phyloP scores from a whole-genome alignment of 2,113 vertebrate species.

The Tupaia chinensis region DNA sequence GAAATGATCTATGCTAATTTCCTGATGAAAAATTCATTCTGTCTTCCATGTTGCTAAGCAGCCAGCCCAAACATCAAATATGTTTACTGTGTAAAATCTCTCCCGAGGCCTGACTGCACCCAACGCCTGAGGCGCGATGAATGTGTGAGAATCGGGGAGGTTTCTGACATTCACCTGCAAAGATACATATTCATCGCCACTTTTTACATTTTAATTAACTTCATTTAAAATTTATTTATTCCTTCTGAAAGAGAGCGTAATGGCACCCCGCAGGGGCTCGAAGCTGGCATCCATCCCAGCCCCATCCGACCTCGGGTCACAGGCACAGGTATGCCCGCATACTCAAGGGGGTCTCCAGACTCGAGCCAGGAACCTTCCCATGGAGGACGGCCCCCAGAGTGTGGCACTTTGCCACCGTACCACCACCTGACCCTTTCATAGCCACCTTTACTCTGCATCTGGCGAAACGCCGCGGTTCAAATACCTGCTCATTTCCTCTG shows the following conservation, averaged over 20 bases:
- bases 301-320: no score
- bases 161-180: neutral
- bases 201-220: no score
- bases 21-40: conserved; percentile 71
- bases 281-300: no score
- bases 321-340: no score
- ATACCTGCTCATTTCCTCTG: neutral
- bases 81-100: conserved; percentile 70
- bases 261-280: no score
- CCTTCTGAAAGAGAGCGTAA: no score
- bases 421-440: neutral
- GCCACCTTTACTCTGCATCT: neutral
- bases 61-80: conserved; percentile 84
- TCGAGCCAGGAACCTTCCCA: no score
- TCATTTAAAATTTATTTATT: no score
- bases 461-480: neutral
- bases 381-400: no score
- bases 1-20: conserved; percentile 71
- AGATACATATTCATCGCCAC: neutral
- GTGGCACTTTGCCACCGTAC: no score
- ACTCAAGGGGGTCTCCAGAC: no score
- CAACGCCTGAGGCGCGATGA: neutral
- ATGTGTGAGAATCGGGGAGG: neutral
- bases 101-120: neutral
- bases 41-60: conserved; percentile 75